Base-by-base conservation (phyloP, 2,888 invertebrate genomes). In the Caenorhabditis macrosperma region DNA sequence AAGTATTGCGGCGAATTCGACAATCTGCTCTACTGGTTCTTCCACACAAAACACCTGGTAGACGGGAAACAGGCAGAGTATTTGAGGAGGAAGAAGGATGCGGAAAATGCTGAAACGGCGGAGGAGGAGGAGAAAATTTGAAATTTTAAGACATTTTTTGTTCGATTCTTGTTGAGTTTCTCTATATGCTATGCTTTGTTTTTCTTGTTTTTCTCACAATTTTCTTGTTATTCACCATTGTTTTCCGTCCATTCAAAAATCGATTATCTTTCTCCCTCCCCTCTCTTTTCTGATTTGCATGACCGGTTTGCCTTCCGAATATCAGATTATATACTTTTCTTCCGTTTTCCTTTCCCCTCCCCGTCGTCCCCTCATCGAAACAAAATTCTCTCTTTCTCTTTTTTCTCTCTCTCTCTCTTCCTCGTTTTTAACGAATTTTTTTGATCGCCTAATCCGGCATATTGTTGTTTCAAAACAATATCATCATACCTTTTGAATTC, bases 21-120 rank as follows among this genome's bases (percentile, higher is more conserved):
- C 72, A 82, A 88, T 61, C 79, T 89, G 26, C 80, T 89, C n/a
- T 89, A 85, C 63, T 89, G 88, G 88, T 89, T 90, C 72, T 84
- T 87, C 64, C 87, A 84, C 74, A 85, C 82, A 12, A 80, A 79
- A 77, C 82, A 80, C 33, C 71, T 78, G 30, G 81, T 84, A 2
- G 75, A 80, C 26, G 75, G 60, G 33, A 79, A 72, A 35, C 63
- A 74, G 22, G 30, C n/a, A 15, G 76, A 78, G 30, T 78, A 78
- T 72, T 54, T 52, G 67, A 61, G 30, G 10, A 52, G 63, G 30
- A 72, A 67, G 22, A 15, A 24, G 22, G 12, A 38, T 5, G 54
- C 35, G n/a, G 41, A 66, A n/a, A n/a, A n/a, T n/a, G n/a, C n/a
- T n/a, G n/a, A n/a, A n/a, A n/a, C n/a, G n/a, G n/a, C n/a, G n/a